These are phyloP conservation scores for Anolis carolinensis DNA, from an alignment of 2,113 vertebrate species.

Conservation along the genomic window DNA sequence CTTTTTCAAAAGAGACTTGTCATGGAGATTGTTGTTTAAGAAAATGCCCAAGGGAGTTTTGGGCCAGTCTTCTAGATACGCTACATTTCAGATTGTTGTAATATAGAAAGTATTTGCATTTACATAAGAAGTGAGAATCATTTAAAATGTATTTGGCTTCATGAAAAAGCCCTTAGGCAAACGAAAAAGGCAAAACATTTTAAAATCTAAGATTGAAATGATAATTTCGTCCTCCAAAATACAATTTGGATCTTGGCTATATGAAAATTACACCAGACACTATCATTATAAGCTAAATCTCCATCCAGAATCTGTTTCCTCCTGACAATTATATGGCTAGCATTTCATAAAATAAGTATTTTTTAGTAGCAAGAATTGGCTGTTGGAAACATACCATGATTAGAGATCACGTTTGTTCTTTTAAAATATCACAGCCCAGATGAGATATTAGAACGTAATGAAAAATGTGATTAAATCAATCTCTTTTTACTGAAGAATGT, in stretches of 20 bases:
- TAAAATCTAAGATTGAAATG: constrained; percentile 25
- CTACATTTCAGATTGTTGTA: neutral
- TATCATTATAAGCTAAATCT: constrained; percentile 38
- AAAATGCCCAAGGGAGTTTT: neutral
- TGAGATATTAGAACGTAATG: constrained; percentile 43
- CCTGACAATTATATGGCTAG: constrained; percentile 47
- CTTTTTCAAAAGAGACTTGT: neutral
- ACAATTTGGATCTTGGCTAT: neutral
- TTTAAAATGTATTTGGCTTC: neutral
- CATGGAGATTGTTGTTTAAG: neutral
- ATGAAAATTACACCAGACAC: constrained; percentile 1
- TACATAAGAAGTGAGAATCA: neutral
- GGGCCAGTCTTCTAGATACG: neutral
- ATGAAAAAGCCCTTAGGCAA: neutral
- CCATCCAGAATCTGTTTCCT: constrained; percentile 53
- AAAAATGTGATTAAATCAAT: constrained; percentile 50
- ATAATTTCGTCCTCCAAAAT: constrained; percentile 16
- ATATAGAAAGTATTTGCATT: neutral
- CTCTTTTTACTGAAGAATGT: constrained; percentile 34
- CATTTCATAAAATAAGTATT: constrained; percentile 68
- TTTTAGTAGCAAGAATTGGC: constrained; percentile 53
- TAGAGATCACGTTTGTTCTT: constrained; percentile 33
- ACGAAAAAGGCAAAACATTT: neutral
- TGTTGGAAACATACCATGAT: constrained; percentile 45
- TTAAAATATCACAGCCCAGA: neutral